Percentiles rank a stretch among this genome's conserved stretches.
phyloP scores from a whole-genome alignment of 1,140 invertebrate genomes.

The Ctenoplectra terminalis region DNA sequence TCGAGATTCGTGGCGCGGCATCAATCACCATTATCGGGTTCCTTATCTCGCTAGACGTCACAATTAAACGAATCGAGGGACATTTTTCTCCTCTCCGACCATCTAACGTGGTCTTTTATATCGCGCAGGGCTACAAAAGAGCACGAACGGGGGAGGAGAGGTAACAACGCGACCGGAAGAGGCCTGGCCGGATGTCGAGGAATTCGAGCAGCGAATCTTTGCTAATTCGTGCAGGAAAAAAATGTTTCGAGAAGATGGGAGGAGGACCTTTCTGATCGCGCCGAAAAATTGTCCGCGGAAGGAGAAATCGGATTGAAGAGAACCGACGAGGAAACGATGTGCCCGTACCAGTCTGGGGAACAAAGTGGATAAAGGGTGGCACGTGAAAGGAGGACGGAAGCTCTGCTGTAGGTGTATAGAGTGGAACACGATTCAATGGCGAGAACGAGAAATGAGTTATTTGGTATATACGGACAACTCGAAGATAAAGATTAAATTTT shows the following conservation, averaged over 20 bases:
- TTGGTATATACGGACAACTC: neutral
- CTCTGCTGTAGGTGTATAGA: neutral
- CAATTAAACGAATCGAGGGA: constrained; percentile 52
- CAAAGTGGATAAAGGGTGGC: constrained; percentile 7
- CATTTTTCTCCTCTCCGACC: constrained; percentile 35
- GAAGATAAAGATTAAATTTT: neutral
- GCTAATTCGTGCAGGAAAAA: constrained; percentile 30
- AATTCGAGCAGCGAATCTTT: constrained; percentile 36
- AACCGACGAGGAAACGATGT: constrained; percentile 22
- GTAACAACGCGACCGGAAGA: constrained; percentile 30
- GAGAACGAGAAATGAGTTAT: neutral
- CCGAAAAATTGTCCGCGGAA: constrained; percentile 12
- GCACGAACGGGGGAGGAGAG: neutral
- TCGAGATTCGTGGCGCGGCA: neutral
- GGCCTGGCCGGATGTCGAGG: constrained; percentile 19
- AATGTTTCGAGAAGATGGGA: too few relatives aligned
- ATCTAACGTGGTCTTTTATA: constrained; percentile 26
- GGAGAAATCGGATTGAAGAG: constrained; percentile 9
- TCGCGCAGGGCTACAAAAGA: constrained; percentile 9
- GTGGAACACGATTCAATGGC: too few relatives aligned
- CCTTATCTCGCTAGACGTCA: constrained; percentile 45
- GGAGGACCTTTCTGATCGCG: neutral
- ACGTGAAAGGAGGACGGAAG: neutral
- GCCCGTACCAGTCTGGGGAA: neutral
- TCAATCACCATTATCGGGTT: constrained; percentile 51